Base-by-base conservation (phyloP, 2,797 vertebrate genomes). In the Neopelma chrysocephalum region DNA sequence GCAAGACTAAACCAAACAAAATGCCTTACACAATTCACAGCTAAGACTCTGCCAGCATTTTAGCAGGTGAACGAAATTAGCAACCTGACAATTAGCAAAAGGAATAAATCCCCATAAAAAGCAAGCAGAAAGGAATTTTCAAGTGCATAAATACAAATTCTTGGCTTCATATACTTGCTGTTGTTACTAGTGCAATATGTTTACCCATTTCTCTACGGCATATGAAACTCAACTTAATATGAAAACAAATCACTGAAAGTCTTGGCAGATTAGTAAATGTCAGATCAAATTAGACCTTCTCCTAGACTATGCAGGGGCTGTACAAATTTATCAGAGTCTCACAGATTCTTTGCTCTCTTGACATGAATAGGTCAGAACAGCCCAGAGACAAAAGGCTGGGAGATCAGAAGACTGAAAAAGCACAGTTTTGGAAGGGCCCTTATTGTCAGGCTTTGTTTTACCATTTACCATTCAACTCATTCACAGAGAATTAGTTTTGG, bases 191-290 rank as follows among this genome's bases (percentile, higher is more conserved):
- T 42, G 22, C 77, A 78, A 53, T 77, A 86, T 87, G 86, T 89
- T 79, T 80, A 77, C 34, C 54, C 66, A 87, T 64, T 84, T 85
- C 66, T 72, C 84, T 51, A 38, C 20, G 58, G 85, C 45, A 93
- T 50, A 78, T 26, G 43, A 78, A 79, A 89, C 47, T 64, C 78
- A 82, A 66, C 81, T 69, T 21, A 14, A 89, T 89, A 94, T 56
- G 76, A 96, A 96, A 96, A 95, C 72, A 94, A 69, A 92, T 82
- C 90, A 94, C 31, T 80, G 69, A 23, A 96, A 92, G 81, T 73
- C 96, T 86, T 65, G 86, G 64, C 81, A 91, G 71, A 95, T 95
- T 96, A 96, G 87, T 83, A 95, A 93, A 75, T 0, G 65, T 92
- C 94, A 93, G 48, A 93, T 95, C 95, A 96, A 78, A 81, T 77